These are phyloP conservation scores for Platycercus adscitus DNA, from an alignment of 2,113 vertebrate species.

Conservation along the genomic window DNA sequence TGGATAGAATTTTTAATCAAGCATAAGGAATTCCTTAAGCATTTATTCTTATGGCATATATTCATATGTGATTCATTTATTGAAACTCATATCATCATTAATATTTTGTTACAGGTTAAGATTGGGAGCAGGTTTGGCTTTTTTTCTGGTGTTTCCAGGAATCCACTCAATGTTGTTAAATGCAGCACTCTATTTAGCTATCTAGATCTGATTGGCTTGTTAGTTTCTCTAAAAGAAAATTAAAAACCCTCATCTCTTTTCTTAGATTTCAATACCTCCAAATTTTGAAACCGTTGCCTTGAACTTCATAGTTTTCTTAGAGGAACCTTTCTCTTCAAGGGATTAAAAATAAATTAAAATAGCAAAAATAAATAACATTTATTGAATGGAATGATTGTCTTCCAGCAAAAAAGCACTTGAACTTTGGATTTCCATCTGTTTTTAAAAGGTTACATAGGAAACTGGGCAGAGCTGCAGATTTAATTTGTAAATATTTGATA, in stretches of 20 bases:
- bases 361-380: not conserved
- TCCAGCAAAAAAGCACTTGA: not conserved
- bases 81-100: not conserved
- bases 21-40: not conserved
- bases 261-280: not conserved
- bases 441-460: not conserved
- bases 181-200: not conserved
- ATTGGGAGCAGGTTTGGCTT: not conserved
- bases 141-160: not conserved
- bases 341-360: not conserved
- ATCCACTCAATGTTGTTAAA: not conserved
- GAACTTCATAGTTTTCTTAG: not conserved
- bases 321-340: not conserved
- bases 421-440: not conserved
- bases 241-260: not conserved
- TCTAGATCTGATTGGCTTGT: not conserved
- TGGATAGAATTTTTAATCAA: not conserved
- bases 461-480: not conserved
- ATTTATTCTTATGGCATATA: not conserved
- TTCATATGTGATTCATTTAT: rapidly evolving
- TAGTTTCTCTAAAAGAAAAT: not conserved
- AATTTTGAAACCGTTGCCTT: not conserved
- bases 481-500: not conserved
- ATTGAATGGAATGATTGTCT: not conserved
- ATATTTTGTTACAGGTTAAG: not conserved